Percentiles rank a stretch among this genome's conserved stretches.
phyloP scores from a whole-genome alignment of 2,888 invertebrate species.

The Polietes domitor region DNA sequence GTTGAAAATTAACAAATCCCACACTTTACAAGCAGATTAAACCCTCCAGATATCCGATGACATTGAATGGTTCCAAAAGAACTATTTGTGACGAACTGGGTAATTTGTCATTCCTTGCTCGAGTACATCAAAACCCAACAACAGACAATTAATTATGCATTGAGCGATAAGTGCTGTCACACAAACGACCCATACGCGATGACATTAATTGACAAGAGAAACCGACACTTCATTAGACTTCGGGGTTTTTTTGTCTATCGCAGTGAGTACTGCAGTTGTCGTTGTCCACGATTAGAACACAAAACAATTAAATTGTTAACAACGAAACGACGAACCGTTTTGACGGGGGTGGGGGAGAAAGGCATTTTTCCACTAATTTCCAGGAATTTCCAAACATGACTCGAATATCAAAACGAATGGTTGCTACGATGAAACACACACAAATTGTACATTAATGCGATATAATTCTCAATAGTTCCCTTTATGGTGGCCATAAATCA shows the following conservation, averaged over 20 bases:
- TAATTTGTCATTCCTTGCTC: constrained; percentile 3
- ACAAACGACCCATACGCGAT: constrained; percentile 50
- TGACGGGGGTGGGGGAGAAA: no score
- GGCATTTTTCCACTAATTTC: constrained; percentile 5
- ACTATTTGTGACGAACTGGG: not conserved
- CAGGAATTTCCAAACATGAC: constrained; percentile 23
- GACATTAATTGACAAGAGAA: constrained; percentile 65
- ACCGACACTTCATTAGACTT: constrained; percentile 44
- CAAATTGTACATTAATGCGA: not conserved
- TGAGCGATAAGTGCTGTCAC: constrained; percentile 62
- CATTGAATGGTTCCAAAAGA: no score
- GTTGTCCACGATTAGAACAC: not conserved
- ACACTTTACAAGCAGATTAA: no score
- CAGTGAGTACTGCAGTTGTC: not conserved
- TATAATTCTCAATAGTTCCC: constrained; percentile 44
- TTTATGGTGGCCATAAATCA: constrained; percentile 55
- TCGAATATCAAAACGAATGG: constrained; percentile 26
- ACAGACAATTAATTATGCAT: constrained; percentile 62
- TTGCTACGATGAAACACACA: not conserved
- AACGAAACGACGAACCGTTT: not conserved
- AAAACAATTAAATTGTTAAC: constrained; percentile 16
- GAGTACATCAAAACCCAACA: not conserved
- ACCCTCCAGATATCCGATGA: no score
- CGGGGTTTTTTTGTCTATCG: not conserved
- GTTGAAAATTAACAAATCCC: no score